Percentiles rank a stretch among this genome's conserved stretches.
phyloP scores from a whole-genome alignment of 2,113 vertebrate genomes.

The Nothocercus nigrocapillus region DNA sequence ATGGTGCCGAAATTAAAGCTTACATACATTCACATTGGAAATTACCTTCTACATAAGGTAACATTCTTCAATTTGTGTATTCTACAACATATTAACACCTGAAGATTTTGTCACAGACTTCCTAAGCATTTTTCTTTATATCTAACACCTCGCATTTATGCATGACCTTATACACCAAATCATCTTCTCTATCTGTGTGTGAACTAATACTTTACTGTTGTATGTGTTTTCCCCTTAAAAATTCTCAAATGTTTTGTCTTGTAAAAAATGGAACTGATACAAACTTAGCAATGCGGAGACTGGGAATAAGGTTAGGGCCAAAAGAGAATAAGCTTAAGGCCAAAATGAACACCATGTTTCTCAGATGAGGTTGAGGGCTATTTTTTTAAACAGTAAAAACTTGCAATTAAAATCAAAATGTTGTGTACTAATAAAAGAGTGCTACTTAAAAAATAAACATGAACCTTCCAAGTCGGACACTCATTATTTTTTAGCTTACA shows the following conservation, averaged over 20 bases:
- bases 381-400: background rate
- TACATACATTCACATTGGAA: background rate
- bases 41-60: background rate
- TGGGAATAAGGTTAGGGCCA: background rate
- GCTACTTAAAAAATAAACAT: background rate
- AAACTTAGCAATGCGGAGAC: background rate
- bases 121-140: background rate
- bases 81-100: background rate
- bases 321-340: background rate
- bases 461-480: background rate
- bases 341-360: background rate
- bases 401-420: background rate
- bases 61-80: background rate
- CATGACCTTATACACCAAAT: background rate
- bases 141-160: background rate
- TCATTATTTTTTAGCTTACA: background rate
- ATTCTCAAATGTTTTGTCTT: background rate
- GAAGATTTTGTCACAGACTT: background rate
- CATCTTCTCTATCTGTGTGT: background rate
- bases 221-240: background rate
- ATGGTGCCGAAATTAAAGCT: background rate
- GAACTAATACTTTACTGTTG: background rate
- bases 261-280: background rate
- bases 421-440: background rate
- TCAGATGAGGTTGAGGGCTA: background rate